Conservation (phyloP, 2,888 invertebrate genomes). For the Blera fallax region DNA sequence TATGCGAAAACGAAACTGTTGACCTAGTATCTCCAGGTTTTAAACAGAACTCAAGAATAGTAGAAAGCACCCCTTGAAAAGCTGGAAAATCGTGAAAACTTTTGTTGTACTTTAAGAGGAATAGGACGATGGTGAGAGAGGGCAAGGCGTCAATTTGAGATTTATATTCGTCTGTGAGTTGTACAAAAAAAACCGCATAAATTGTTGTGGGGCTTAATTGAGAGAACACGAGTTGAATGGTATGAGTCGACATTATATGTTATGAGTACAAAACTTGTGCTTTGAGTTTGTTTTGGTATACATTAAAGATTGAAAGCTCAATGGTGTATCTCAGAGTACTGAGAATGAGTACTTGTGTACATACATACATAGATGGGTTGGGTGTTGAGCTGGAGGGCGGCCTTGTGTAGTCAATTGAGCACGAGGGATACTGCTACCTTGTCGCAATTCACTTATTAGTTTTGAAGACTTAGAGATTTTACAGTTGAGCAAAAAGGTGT, state of each 20-base stretch:
- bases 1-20: slow-evolving; percentile 54
- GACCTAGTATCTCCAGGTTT: slow-evolving; percentile 52
- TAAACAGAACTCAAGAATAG: slow-evolving; percentile 5
- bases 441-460: background rate
- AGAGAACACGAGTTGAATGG: slow-evolving; percentile 24
- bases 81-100: slow-evolving; percentile 55
- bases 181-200: background rate
- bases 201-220: slow-evolving; percentile 16
- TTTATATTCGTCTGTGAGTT: background rate
- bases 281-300: slow-evolving; percentile 22
- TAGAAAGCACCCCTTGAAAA: slow-evolving; percentile 40
- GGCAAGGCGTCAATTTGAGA: background rate
- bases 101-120: background rate
- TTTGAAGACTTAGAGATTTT: background rate
- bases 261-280: slow-evolving; percentile 12
- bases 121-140: background rate
- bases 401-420: background rate
- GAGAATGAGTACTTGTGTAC: background rate
- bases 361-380: background rate
- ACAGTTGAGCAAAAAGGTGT: background rate
- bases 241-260: slow-evolving; percentile 11
- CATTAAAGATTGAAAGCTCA: background rate
- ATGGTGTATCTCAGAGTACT: background rate
- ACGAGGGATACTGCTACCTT: background rate
- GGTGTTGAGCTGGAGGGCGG: background rate